Evolutionary conservation across 2,113 vertebrate species (phyloP), one percentile per base, ranked within the genome.

Genomic region (Odocoileus hemionus): DNA sequence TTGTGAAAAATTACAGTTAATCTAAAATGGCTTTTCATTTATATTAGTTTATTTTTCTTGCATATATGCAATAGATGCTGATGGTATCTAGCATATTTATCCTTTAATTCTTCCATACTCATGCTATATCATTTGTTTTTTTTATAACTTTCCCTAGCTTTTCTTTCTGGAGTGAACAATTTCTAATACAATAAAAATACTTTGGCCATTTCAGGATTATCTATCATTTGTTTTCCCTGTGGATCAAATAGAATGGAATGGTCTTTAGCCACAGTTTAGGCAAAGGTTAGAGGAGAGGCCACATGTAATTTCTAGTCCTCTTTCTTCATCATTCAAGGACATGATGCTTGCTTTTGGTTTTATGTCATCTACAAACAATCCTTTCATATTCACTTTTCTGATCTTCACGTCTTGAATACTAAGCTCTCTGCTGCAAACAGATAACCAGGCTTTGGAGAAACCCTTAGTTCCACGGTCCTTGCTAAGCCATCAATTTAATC

Each of bases 181-280:
- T 94, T 96, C 82, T 93, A 86, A 86, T 23, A 92, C 47, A 91
- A 86, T 45, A 67, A 97, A 97, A 97, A 86, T 28, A 25, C 14
- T 70, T 94, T 57, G 94, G 39, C n/a, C 86, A 95, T 55, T 94
- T 88, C 43, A 86, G 50, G 30, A 86, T 96, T 85, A 91, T 89
- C 36, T 86, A 70, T 76, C 30, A 88, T 85, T 95, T 84, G 23
- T 25, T 95, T 82, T 47, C 86, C 8, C 43, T 74, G 52, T 91
- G 61, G 21, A 58, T 89, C 47, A 91, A 86, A 74, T 23, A 89
- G 52, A 94, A 91, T 21, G 15, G 33, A 55, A 60, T 33, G 2
- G 21, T 76, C 84, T 91, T 91, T 94, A 26, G 33, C 2, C 16
- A 19, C 7, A 43, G 14, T 84, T 95, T 78, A 64, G 78, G 76